A percentile compares a stretch with the other conserved stretches of the same genome.
Conservation (phyloP, 1,140 invertebrate species). For the Euwallacea similis region DNA sequence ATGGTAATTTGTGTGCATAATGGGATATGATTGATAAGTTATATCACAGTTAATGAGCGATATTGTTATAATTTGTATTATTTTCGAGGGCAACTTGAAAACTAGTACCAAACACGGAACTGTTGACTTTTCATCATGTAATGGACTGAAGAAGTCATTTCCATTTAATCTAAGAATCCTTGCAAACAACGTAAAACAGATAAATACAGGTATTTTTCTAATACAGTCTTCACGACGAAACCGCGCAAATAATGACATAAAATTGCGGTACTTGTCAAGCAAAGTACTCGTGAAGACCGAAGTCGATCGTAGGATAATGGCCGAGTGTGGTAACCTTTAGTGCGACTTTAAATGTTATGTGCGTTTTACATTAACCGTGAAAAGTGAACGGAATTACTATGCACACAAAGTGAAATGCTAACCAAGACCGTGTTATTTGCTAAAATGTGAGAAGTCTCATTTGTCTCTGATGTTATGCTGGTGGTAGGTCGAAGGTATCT, state of each 20-base stretch:
- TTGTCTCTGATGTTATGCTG: too few relatives aligned
- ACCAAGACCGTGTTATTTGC: not conserved
- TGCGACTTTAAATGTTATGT: slow-evolving; percentile 29
- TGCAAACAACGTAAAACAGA: not conserved
- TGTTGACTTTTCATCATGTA: too few relatives aligned
- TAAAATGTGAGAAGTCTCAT: too few relatives aligned
- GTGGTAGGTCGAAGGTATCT: too few relatives aligned
- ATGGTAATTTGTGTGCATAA: too few relatives aligned
- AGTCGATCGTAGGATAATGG: slow-evolving; percentile 18
- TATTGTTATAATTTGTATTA: too few relatives aligned
- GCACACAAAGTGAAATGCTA: slow-evolving; percentile 19
- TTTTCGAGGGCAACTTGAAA: too few relatives aligned
- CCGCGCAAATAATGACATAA: slow-evolving; percentile 16
- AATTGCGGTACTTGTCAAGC: slow-evolving; percentile 26
- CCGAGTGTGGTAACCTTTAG: slow-evolving; percentile 26
- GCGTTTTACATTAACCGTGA: slow-evolving; percentile 29
- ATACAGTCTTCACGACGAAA: not conserved
- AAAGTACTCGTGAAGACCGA: slow-evolving; percentile 12
- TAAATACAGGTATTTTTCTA: not conserved
- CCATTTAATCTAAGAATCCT: not conserved
- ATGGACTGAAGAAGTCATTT: not conserved
- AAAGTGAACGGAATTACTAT: slow-evolving; percentile 25
- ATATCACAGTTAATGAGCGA: too few relatives aligned
- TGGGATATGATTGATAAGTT: too few relatives aligned
- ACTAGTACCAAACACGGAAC: too few relatives aligned